A percentile compares a stretch with the other conserved stretches of the same genome.
phyloP scores from a whole-genome alignment of 2,888 invertebrate species.

The Eristalis pertinax region DNA sequence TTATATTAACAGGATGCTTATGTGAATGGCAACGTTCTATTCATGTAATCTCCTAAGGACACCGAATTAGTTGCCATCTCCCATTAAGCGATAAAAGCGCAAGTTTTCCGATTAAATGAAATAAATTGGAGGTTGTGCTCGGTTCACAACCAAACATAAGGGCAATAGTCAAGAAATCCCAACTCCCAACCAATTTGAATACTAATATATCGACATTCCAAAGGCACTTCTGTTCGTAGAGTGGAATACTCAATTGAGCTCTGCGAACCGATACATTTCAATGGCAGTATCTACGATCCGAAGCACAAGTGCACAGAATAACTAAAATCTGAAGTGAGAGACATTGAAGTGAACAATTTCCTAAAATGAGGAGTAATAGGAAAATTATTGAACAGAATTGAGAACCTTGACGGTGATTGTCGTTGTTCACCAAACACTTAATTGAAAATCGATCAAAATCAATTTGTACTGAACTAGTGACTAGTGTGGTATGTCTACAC shows the following conservation, averaged over 20 bases:
- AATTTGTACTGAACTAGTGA: slow-evolving; percentile 37
- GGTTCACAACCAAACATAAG: background rate
- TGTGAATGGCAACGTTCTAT: background rate
- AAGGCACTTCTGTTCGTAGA: background rate
- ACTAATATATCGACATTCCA: background rate
- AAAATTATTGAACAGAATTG: slow-evolving; percentile 68
- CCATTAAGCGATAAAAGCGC: background rate
- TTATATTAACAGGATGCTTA: background rate
- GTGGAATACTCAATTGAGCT: background rate
- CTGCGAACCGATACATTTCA: background rate
- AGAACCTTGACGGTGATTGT: slow-evolving; percentile 61
- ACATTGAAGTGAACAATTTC: slow-evolving; percentile 6
- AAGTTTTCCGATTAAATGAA: background rate
- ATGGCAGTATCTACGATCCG: background rate
- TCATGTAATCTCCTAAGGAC: background rate
- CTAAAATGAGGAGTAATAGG: slow-evolving; percentile 62
- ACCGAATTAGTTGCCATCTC: background rate
- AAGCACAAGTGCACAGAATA: slow-evolving; percentile 7
- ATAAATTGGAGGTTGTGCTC: background rate
- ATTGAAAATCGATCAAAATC: slow-evolving; percentile 68
- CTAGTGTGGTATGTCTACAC: background rate
- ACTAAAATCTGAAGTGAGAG: slow-evolving; percentile 5
- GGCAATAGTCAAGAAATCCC: background rate
- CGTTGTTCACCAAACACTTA: slow-evolving; percentile 55
- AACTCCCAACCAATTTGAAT: background rate